Evolutionary conservation across 2,888 invertebrate species (phyloP), one percentile per base, ranked within the genome.

Genomic region (Slavum lentiscoides): DNA sequence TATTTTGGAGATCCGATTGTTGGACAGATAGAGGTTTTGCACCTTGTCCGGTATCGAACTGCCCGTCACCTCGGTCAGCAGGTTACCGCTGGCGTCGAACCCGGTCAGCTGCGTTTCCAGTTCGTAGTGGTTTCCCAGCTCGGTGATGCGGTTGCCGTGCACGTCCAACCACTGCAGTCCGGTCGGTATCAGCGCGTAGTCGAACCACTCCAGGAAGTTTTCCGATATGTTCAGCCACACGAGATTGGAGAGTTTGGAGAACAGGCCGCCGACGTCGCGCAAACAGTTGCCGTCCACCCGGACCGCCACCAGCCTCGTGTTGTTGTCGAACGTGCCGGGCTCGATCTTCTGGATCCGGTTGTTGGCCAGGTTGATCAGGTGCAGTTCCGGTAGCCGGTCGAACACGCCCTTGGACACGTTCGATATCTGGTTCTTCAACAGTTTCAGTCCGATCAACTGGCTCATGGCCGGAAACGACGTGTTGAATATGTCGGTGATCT

Each of bases 171-270:
- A 93, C 88, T 93, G 92, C 84, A 95, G 88, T 86, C 92, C 91
- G 84, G 92, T 92, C 83, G 94, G 94, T 86, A 95, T 92, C 87
- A 94, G 90, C 81, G 93, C 92, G 87, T 94, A 94, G 88, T 94
- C 94, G 87, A 95, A 93, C 90, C 91, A 91, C 87, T 91, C 91
- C 84, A 95, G 89, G 86, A 91, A 91, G 88, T 95, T 95, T 87
- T 93, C 93, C 85, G 94, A 94, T 86, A 94, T 93, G 86, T 94
- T 94, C 82, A 95, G 88, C 93, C 94, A 94, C 83, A 93, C 91
- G 84, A 94, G 89, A 87, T 92, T 93, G 74, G 93, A 93, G 84
- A 94, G 88, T 87, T 93, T 93, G 55, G 91, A 91, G 86, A 94
- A 94, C 84, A 94, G 89, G 82, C 92, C 92, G 84, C 91, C 91